Evolutionary conservation across 2,113 vertebrate species (phyloP).

Genomic region (Forbesichthys papilliferus): DNA sequence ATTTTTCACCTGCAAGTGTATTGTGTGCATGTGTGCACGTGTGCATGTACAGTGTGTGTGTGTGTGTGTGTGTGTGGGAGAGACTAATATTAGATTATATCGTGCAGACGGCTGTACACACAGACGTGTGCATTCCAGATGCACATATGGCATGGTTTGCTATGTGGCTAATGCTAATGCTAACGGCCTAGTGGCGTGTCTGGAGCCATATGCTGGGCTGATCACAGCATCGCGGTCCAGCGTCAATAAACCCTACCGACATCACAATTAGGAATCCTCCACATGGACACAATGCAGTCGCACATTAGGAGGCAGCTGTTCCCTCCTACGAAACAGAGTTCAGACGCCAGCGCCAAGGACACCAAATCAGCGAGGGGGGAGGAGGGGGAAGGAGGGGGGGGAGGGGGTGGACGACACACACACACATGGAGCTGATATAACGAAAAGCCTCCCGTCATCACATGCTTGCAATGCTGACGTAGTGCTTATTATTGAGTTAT

Average conservation of each 20-base stretch:
- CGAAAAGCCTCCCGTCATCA: constrained; percentile 8
- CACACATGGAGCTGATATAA: not conserved
- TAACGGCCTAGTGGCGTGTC: constrained; percentile 44
- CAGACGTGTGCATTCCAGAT: constrained; percentile 37
- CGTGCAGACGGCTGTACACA: constrained; percentile 41
- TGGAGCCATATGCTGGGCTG: constrained; percentile 67
- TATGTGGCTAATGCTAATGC: constrained; percentile 67
- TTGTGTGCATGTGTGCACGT: constrained; percentile 20
- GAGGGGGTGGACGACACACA: not conserved
- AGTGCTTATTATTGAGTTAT: constrained; percentile 22
- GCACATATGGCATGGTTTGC: constrained; percentile 49
- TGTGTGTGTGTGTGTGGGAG: constrained; percentile 2
- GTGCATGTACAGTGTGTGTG: not conserved
- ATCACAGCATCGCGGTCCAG: constrained; percentile 53
- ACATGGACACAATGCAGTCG: constrained; percentile 17
- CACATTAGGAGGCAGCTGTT: constrained; percentile 26
- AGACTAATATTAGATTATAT: constrained; percentile 13
- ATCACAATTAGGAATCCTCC: constrained; percentile 47
- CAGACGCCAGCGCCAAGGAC: constrained; percentile 20
- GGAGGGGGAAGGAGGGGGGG: not conserved
- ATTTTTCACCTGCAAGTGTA: constrained; percentile 28
- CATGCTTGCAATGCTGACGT: constrained; percentile 14
- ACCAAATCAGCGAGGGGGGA: constrained; percentile 8
- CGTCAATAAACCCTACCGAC: constrained; percentile 61
- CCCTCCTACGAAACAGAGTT: constrained; percentile 14